phyloP scores from a whole-genome alignment of 2,113 vertebrate genomes.

The Salvator merianae region DNA sequence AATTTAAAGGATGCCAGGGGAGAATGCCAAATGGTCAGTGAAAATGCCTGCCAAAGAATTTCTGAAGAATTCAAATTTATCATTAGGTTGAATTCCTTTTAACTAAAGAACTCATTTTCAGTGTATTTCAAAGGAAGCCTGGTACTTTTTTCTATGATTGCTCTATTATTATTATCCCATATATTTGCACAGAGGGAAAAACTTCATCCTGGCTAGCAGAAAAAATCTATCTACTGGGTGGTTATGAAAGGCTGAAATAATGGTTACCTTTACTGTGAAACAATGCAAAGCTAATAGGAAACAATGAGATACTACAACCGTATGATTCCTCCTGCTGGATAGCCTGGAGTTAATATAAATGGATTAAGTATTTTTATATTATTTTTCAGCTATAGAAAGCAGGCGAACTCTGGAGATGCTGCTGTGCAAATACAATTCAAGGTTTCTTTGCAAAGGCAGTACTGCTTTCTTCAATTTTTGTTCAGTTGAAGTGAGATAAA shows the following conservation, averaged over 20 bases:
- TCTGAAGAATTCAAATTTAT: neutral
- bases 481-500: constrained; percentile 41
- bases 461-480: constrained; percentile 23
- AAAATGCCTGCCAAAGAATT: neutral
- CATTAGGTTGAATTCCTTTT: neutral
- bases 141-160: no score
- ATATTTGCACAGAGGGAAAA: neutral
- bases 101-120: neutral
- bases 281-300: neutral
- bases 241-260: neutral
- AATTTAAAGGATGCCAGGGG: neutral
- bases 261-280: neutral
- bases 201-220: neutral
- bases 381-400: constrained; percentile 14
- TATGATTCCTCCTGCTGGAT: neutral
- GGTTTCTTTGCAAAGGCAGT: constrained; percentile 22
- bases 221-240: neutral
- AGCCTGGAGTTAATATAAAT: neutral
- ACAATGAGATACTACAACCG: neutral
- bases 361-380: constrained; percentile 1
- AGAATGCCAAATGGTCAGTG: no score
- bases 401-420: constrained; percentile 32
- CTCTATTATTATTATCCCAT: neutral
- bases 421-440: constrained; percentile 33
- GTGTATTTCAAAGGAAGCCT: neutral